Conservation (phyloP, 2,113 vertebrate genomes). For the Zapus hudsonius region DNA sequence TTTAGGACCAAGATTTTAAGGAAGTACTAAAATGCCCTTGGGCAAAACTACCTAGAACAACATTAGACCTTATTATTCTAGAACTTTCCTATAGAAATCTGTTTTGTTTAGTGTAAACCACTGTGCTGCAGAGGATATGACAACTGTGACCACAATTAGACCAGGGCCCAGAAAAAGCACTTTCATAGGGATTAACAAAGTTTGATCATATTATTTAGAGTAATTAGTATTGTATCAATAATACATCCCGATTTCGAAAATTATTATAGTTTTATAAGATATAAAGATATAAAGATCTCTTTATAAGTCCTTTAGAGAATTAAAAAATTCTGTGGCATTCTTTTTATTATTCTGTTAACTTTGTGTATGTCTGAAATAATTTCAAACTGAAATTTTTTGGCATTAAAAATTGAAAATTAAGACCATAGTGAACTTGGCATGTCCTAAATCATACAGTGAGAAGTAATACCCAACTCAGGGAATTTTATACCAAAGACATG, state of each 20-base stretch:
- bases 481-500: not conserved
- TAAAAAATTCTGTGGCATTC: too few relatives aligned
- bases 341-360: not conserved
- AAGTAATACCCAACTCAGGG: not conserved
- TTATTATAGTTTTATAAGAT: not conserved
- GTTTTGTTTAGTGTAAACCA: slow-evolving; percentile 2
- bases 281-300: not conserved
- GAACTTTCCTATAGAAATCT: not conserved
- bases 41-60: not conserved
- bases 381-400: not conserved
- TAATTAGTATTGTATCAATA: not conserved
- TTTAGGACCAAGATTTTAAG: slow-evolving; percentile 1
- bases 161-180: not conserved
- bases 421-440: not conserved
- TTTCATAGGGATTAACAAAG: not conserved
- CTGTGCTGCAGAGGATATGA: not conserved
- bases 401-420: not conserved
- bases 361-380: not conserved
- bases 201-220: not conserved
- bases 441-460: not conserved
- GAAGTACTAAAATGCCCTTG: not conserved
- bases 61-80: not conserved
- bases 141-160: not conserved
- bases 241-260: not conserved
- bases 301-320: too few relatives aligned